Evolutionary conservation across 2,888 invertebrate genomes (phyloP), one percentile per base, ranked within the genome.

Genomic region (Zaprionus obscuricornis): DNA sequence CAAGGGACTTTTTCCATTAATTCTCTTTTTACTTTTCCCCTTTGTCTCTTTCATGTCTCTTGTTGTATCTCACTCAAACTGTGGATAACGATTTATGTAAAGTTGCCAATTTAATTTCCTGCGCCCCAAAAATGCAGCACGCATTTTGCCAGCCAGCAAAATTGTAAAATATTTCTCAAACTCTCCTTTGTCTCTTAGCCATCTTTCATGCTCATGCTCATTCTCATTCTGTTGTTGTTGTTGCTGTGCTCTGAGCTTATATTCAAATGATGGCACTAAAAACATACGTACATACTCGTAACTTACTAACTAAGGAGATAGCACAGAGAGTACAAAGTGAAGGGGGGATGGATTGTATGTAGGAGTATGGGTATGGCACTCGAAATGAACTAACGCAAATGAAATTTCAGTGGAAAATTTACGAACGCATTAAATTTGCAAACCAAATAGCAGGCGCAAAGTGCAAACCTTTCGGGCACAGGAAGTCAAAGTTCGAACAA

Each of bases 391-490:
- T 51, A 50, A 46, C 46, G 76, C 46, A 64, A 83, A 75, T 75
- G 72, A 75, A 82, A 74, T 71, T 74, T 75, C 60, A 69, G 69
- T 64, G 29, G 40, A 67, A 59, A 73, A 68, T 83, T 66, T 66
- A 60, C 63, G 68, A 59, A 72, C 70, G 66, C 77, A 84, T 79
- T 66, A 73, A 81, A 84, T 76, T 81, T 76, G 59, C 70, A 66
- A 74, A 65, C 70, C 59, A 76, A 84, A 81, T 77, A 63, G 60
- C 66, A 79, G 67, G 66, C 66, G 54, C 67, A 62, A 66, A 69
- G 71, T 71, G 72, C 69, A 66, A 71, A 66, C 68, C 73, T 72
- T 74, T 69, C 20, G 76, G 77, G 64, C 54, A 60, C 65, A 60
- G 76, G 74, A 77, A 78, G 82, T 66, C 67, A 68, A 74, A 78